Conservation (phyloP, 2,888 invertebrate species). For the Dyspetes luteomarginatus region DNA sequence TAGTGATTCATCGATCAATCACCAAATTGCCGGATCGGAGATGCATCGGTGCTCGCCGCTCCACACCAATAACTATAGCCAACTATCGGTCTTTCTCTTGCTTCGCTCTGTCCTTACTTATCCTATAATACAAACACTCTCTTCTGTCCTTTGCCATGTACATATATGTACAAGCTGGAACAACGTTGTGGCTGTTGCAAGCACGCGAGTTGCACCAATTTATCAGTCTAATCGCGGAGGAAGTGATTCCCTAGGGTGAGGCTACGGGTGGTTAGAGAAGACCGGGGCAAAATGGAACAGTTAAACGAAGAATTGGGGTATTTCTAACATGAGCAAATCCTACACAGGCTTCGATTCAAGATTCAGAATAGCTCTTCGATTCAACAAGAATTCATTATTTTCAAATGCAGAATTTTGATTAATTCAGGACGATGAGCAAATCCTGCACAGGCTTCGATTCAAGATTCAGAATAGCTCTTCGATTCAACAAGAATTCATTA, state of each 20-base stretch:
- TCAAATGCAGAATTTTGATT: too few relatives aligned
- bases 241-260: slow-evolving; percentile 71
- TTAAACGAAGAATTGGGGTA: slow-evolving; percentile 6
- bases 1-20: slow-evolving; percentile 73
- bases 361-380: too few relatives aligned
- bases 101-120: slow-evolving; percentile 25
- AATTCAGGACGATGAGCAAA: too few relatives aligned
- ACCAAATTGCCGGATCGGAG: slow-evolving; percentile 70
- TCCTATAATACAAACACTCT: too few relatives aligned
- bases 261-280: background rate
- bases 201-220: slow-evolving; percentile 69
- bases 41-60: slow-evolving; percentile 45
- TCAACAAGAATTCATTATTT: too few relatives aligned
- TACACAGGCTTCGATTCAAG: too few relatives aligned
- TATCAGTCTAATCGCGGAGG: slow-evolving; percentile 75
- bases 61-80: slow-evolving; percentile 37
- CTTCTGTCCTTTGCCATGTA: too few relatives aligned
- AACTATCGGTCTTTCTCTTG: slow-evolving; percentile 34
- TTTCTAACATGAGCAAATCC: too few relatives aligned
- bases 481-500: too few relatives aligned
- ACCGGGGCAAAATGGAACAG: background rate
- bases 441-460: too few relatives aligned
- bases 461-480: too few relatives aligned
- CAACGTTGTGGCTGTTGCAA: slow-evolving; percentile 43
- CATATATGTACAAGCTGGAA: too few relatives aligned